These are phyloP conservation scores for Esox niger DNA, from an alignment of 2,113 vertebrate species.

Conservation along the genomic window DNA sequence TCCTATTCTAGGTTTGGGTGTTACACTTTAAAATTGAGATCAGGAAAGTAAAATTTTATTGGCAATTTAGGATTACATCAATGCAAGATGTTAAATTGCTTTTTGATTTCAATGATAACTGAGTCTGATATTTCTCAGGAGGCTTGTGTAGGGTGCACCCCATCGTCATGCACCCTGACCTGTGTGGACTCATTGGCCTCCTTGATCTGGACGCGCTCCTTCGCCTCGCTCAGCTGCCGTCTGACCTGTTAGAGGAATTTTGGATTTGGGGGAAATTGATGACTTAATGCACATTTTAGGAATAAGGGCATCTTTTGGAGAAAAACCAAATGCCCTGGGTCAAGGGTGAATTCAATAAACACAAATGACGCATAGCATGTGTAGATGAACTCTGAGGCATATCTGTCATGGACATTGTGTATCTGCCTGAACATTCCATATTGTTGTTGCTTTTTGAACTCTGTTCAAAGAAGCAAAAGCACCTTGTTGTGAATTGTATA, in stretches of 20 bases:
- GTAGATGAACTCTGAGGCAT: not conserved
- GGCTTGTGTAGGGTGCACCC: conserved; percentile 9
- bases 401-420: not conserved
- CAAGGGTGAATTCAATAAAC: not conserved
- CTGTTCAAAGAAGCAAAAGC: too few relatives aligned
- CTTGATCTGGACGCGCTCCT: conserved; percentile 64
- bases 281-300: not conserved
- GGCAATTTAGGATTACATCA: not conserved
- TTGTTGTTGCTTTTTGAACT: too few relatives aligned
- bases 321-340: not conserved
- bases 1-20: too few relatives aligned
- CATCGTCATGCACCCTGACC: conserved; percentile 55
- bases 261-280: not conserved
- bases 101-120: not conserved
- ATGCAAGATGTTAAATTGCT: too few relatives aligned
- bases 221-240: conserved; percentile 74
- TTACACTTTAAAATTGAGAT: too few relatives aligned
- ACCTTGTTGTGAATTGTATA: too few relatives aligned
- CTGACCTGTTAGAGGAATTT: conserved; percentile 70
- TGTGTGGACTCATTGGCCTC: conserved; percentile 42
- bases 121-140: conserved; percentile 8
- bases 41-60: too few relatives aligned
- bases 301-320: not conserved
- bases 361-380: not conserved
- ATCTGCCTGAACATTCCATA: too few relatives aligned